Evolutionary conservation across 1,140 invertebrate genomes (phyloP).

Genomic region (Brevipalpus yothersi): DNA sequence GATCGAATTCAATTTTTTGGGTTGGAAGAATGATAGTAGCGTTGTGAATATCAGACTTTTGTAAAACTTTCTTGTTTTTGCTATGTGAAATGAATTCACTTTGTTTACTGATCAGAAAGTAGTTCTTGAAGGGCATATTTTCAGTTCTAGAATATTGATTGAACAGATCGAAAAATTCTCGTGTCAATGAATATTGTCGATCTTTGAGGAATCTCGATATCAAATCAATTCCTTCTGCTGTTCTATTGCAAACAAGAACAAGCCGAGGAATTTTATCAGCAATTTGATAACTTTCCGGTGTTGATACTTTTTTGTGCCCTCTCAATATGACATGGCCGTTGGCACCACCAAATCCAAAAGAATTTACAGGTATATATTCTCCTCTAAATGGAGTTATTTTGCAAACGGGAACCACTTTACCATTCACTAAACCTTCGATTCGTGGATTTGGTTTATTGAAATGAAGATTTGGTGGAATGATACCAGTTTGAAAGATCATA

Average conservation of each 20-base stretch:
- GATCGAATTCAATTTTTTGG: background rate
- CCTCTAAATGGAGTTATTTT: conserved; percentile 33
- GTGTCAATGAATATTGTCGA: background rate
- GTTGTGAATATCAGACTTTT: background rate
- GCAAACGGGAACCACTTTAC: conserved; percentile 39
- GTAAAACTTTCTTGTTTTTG: background rate
- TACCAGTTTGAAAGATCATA: conserved; percentile 22
- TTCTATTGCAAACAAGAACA: background rate
- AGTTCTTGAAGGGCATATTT: background rate
- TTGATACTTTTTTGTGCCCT: background rate
- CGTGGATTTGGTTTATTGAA: conserved; percentile 26
- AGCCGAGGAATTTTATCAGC: background rate
- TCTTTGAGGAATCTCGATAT: background rate
- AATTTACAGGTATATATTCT: conserved; percentile 68
- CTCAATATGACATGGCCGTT: conserved; percentile 76
- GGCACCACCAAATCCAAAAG: conserved; percentile 90
- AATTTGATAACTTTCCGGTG: background rate
- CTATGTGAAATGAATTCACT: no score
- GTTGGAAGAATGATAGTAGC: background rate
- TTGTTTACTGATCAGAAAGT: background rate
- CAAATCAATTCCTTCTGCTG: background rate
- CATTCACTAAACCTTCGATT: conserved; percentile 33
- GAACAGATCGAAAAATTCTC: background rate
- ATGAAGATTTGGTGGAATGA: conserved; percentile 28
- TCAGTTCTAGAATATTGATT: background rate